phyloP scores from a whole-genome alignment of 2,888 invertebrate genomes.

The Tethea ocularis region DNA sequence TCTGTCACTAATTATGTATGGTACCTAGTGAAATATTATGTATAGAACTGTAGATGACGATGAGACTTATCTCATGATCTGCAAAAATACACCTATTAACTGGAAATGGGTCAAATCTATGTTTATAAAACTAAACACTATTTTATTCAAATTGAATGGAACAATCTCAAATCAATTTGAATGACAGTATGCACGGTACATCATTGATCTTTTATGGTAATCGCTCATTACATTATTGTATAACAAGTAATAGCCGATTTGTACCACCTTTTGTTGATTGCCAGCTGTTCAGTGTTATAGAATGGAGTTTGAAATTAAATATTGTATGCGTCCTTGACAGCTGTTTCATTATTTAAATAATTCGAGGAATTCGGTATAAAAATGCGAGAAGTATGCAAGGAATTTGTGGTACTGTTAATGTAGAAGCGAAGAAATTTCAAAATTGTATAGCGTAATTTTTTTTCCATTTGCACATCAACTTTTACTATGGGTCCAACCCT shows the following conservation, averaged over 20 bases:
- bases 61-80: too few relatives aligned
- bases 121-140: too few relatives aligned
- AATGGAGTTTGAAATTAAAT: background rate
- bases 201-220: background rate
- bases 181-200: background rate
- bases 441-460: too few relatives aligned
- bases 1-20: too few relatives aligned
- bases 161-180: background rate
- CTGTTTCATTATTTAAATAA: background rate
- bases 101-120: too few relatives aligned
- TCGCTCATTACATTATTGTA: background rate
- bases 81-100: too few relatives aligned
- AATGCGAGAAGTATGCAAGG: background rate
- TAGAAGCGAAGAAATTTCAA: background rate
- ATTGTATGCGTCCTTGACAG: conserved; percentile 12
- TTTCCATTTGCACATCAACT: too few relatives aligned
- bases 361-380: background rate
- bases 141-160: background rate
- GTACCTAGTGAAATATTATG: too few relatives aligned
- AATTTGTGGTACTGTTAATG: background rate
- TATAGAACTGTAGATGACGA: too few relatives aligned
- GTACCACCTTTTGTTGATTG: background rate
- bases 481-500: too few relatives aligned
- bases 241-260: background rate
- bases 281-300: background rate